A percentile compares a stretch with the other conserved stretches of the same genome.
phyloP scores from a whole-genome alignment of 2,113 vertebrate genomes.

The Recurvirostra avosetta region DNA sequence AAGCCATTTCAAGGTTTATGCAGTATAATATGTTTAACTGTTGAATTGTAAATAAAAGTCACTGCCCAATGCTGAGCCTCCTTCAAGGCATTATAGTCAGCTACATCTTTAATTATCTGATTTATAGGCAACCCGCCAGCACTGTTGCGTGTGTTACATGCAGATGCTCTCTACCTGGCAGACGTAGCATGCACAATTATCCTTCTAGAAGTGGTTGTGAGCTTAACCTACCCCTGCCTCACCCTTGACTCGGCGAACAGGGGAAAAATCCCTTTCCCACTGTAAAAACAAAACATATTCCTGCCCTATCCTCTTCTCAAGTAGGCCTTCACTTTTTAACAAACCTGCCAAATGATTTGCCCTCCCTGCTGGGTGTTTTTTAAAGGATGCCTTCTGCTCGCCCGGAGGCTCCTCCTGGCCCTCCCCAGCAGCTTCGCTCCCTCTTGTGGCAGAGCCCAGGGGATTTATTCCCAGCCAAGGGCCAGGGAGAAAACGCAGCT shows the following conservation, averaged over 20 bases:
- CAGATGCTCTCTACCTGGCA: neutral
- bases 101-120: slow-evolving; percentile 73
- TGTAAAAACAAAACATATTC: neutral
- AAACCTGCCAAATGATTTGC: neutral
- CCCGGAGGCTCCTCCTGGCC: neutral
- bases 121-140: slow-evolving; percentile 67
- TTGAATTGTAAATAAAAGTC: slow-evolving; percentile 75
- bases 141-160: neutral
- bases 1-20: slow-evolving; percentile 76
- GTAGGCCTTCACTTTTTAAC: neutral
- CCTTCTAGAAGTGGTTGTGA: neutral
- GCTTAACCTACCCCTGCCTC: neutral
- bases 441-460: neutral
- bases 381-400: neutral
- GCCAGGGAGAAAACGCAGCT: accelerated
- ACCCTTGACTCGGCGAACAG: neutral
- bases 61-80: slow-evolving; percentile 50
- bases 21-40: slow-evolving; percentile 63
- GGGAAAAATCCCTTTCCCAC: neutral
- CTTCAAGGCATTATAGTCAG: slow-evolving; percentile 49
- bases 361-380: neutral
- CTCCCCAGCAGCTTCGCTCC: neutral
- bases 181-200: neutral
- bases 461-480: neutral
- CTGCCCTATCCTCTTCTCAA: neutral